phyloP scores from a whole-genome alignment of 2,797 vertebrate genomes.

The Cuculus canorus region DNA sequence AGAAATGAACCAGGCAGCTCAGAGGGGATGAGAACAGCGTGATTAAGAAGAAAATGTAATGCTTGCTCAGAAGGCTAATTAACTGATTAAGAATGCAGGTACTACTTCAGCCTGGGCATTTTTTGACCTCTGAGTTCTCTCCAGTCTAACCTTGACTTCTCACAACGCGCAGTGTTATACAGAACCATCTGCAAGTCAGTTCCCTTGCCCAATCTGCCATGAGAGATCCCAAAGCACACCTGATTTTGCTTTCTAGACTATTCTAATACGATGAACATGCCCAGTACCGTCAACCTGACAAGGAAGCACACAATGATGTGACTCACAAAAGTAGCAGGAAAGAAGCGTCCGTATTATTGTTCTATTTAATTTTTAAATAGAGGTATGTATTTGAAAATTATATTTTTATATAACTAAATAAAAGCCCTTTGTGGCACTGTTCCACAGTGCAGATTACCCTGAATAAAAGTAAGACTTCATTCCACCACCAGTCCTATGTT shows the following conservation, averaged over 20 bases:
- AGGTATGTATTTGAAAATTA: background rate
- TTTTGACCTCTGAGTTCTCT: background rate
- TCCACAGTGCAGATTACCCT: background rate
- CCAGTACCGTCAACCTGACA: background rate
- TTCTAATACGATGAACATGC: background rate
- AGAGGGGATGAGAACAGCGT: background rate
- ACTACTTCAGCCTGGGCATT: background rate
- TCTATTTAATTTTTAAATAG: background rate
- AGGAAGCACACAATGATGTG: background rate
- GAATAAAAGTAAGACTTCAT: background rate
- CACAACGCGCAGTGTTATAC: background rate
- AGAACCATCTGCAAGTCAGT: background rate
- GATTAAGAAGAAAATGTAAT: background rate
- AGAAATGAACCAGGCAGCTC: background rate
- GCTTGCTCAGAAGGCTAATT: background rate
- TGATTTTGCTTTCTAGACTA: background rate
- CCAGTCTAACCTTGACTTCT: slow-evolving; percentile 20
- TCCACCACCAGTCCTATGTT: background rate
- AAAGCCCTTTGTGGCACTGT: background rate
- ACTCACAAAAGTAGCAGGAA: background rate
- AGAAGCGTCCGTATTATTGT: background rate
- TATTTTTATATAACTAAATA: background rate
- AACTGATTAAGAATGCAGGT: background rate
- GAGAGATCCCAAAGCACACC: background rate
- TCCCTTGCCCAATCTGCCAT: background rate